phyloP scores from a whole-genome alignment of 1,140 invertebrate species.

The Heliconius congener region DNA sequence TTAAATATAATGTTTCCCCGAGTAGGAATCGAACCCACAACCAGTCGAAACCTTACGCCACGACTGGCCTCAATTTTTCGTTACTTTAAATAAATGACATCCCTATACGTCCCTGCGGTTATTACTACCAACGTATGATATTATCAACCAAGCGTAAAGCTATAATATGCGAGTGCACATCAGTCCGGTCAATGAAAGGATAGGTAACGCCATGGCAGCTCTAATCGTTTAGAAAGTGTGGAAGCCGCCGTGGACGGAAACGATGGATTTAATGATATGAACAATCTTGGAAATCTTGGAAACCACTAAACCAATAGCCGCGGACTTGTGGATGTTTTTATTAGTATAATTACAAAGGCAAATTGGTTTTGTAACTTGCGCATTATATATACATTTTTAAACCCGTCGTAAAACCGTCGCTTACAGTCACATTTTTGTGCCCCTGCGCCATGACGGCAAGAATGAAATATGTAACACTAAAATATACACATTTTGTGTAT shows the following conservation, averaged over 20 bases:
- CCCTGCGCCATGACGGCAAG: too few species aligned
- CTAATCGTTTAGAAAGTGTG: slow-evolving; percentile 38
- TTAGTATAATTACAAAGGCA: background rate
- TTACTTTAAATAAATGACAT: background rate
- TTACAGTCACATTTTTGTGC: too few species aligned
- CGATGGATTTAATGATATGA: slow-evolving; percentile 35
- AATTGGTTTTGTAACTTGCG: background rate
- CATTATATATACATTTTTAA: background rate
- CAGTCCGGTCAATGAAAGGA: slow-evolving; percentile 34
- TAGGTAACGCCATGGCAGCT: slow-evolving; percentile 13
- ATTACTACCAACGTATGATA: background rate
- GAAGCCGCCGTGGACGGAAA: slow-evolving; percentile 27
- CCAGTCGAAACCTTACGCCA: too few species aligned
- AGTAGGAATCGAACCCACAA: too few species aligned
- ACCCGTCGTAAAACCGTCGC: too few species aligned
- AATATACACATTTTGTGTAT: too few species aligned
- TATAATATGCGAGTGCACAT: slow-evolving; percentile 2
- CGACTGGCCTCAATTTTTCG: too few species aligned
- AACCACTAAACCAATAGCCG: background rate
- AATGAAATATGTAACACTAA: too few species aligned
- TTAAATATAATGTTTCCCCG: too few species aligned
- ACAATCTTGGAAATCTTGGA: background rate
- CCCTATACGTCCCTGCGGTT: background rate
- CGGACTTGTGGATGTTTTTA: slow-evolving; percentile 5
- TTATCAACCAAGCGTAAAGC: slow-evolving; percentile 5